phyloP scores from a whole-genome alignment of 23 tunicate species.

The Oikopleura vanhoeffeni region DNA sequence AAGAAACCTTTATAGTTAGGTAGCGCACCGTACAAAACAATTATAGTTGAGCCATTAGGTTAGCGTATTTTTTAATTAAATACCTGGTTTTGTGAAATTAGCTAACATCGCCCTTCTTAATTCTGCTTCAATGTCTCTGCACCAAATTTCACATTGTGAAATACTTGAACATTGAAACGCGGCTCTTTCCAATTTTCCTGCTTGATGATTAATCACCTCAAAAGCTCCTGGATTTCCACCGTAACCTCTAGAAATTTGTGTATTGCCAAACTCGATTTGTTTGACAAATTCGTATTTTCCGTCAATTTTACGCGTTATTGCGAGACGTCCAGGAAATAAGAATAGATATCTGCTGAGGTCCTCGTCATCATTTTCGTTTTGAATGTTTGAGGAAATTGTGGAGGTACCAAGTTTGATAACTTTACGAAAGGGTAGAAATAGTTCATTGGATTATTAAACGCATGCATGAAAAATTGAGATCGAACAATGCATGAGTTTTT shows the following conservation, averaged over 20 bases:
- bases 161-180: background rate
- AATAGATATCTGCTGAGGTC: background rate
- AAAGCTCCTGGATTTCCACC: background rate
- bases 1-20: too few relatives aligned
- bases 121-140: slow-evolving; percentile 3
- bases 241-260: slow-evolving; percentile 1
- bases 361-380: background rate
- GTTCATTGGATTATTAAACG: too few relatives aligned
- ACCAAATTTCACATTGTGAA: background rate
- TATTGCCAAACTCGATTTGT: background rate
- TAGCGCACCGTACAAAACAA: too few relatives aligned
- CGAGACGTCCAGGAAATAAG: slow-evolving; percentile 6
- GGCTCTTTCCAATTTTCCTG: background rate
- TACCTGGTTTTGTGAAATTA: slow-evolving; percentile 1
- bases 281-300: background rate
- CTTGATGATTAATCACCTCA: background rate
- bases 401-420: background rate
- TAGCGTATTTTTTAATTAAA: background rate
- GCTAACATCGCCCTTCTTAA: background rate
- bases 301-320: background rate
- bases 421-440: too few relatives aligned
- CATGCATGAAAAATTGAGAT: too few relatives aligned
- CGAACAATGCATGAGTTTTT: too few relatives aligned
- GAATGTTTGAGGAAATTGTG: background rate
- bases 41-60: too few relatives aligned